Evolutionary conservation across 1,140 invertebrate species (phyloP), one percentile per base, ranked within the genome.

Genomic region (Frieseomelitta varia): DNA sequence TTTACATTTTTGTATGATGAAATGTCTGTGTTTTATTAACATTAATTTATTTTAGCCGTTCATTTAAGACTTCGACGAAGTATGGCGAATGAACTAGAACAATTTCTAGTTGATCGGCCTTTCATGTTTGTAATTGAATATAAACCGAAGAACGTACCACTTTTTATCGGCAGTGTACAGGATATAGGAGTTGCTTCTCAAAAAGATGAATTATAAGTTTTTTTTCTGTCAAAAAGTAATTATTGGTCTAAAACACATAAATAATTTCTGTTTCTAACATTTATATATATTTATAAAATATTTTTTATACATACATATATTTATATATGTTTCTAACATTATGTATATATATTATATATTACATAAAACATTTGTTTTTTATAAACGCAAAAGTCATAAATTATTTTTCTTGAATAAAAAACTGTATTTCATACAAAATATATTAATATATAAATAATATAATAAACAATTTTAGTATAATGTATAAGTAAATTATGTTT

Each of bases 61-160:
- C 58, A 82, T 79, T 90, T 93, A 39, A 85, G 92, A 83, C 30
- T 90, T 17, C 85, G 72, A 87, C 91, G 94, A 30, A 30, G 30
- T 81, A 78, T 78, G 72, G 73, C 74, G 79, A 0, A 81, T 8
- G 34, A 47, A 30, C 75, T 86, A 17, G 86, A 91, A 30, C 67
- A 88, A 30, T 94, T 95, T 83, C 15, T 87, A 19, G 87, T 94
- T 6, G 89, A 95, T 87, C 91, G 88, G 79, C 94, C 94, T 58
- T 95, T 95, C 56, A 90, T 94, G 85, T 92, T 94, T 77, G 73
- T 90, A 19, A 91, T 95, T 72, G 80, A 91, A 77, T 87, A 94
- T 71, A 92, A 92, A 83, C 83, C 87, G 34, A 89, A 63, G 58
- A 89, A 90, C 24, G 86, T 93, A 86, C 92, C 93, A 63, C 65